These are phyloP conservation scores for Pyrochroa serraticornis DNA, from an alignment of 2,888 invertebrate species.

Conservation along the genomic window DNA sequence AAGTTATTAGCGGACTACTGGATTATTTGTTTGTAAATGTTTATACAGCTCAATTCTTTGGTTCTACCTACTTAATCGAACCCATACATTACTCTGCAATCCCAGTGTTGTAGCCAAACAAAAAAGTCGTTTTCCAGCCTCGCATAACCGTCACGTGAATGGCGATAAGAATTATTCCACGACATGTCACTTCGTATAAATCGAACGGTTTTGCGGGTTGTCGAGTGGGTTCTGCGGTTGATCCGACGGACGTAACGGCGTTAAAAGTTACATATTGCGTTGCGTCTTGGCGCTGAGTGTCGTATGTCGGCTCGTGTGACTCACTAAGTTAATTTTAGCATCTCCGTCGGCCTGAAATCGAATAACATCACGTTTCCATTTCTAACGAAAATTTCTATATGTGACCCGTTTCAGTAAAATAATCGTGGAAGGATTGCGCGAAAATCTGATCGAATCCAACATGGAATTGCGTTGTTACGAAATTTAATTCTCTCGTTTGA, in stretches of 20 bases:
- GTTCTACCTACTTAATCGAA: too few relatives aligned
- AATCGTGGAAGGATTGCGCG: too few relatives aligned
- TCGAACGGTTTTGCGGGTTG: not conserved
- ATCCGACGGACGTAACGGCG: conserved; percentile 13
- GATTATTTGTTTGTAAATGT: too few relatives aligned
- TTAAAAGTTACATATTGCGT: conserved; percentile 37
- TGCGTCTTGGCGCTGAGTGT: conserved; percentile 41
- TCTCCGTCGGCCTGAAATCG: conserved; percentile 44
- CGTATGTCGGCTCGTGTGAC: conserved; percentile 49
- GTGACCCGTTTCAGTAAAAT: not conserved
- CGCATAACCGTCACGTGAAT: too few relatives aligned
- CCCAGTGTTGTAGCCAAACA: too few relatives aligned
- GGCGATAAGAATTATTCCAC: too few relatives aligned
- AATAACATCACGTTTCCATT: conserved; percentile 24
- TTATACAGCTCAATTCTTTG: too few relatives aligned
- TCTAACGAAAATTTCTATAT: not conserved
- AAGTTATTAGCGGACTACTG: too few relatives aligned
- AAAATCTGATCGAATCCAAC: too few relatives aligned
- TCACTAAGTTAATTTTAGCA: conserved; percentile 50
- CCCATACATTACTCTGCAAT: too few relatives aligned
- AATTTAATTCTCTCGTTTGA: not conserved
- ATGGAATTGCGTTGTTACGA: not conserved
- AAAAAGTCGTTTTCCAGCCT: too few relatives aligned
- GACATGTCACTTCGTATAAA: not conserved
- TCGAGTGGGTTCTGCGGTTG: conserved; percentile 19